These are phyloP conservation scores for Pipra filicauda DNA, from an alignment of 2,113 vertebrate genomes.

Conservation along the genomic window DNA sequence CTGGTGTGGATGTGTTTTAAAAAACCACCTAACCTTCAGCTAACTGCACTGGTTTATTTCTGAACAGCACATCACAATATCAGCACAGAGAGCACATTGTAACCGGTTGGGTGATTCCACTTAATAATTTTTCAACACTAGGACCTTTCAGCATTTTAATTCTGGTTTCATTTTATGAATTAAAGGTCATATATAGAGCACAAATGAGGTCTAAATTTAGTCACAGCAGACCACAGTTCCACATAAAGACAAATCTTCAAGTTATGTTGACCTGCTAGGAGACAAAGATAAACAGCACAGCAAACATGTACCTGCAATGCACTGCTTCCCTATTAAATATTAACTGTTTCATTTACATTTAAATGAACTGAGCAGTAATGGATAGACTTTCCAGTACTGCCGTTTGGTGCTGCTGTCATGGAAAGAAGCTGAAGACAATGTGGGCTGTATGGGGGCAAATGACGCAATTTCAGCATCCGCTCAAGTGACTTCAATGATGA, in stretches of 20 bases:
- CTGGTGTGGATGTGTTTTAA: neutral
- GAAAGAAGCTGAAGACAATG: constrained; percentile 73
- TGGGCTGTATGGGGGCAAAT: constrained; percentile 51
- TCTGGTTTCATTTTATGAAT: constrained; percentile 73
- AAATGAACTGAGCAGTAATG: constrained; percentile 78
- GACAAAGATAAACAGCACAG: constrained; percentile 75
- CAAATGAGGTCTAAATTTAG: constrained; percentile 90
- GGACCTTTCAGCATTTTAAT: constrained; percentile 64
- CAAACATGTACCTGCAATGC: constrained; percentile 74
- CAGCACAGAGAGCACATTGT: constrained; percentile 45
- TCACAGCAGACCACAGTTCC: constrained; percentile 82
- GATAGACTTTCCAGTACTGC: constrained; percentile 68
- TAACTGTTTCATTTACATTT: constrained; percentile 84
- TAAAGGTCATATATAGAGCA: constrained; percentile 87
- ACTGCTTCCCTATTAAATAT: constrained; percentile 82
- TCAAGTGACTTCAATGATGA: constrained; percentile 71
- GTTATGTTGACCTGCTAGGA: constrained; percentile 87
- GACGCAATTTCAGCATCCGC: constrained; percentile 62
- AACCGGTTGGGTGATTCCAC: constrained; percentile 56
- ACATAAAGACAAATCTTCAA: constrained; percentile 91
- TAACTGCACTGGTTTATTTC: constrained; percentile 34
- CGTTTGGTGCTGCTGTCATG: constrained; percentile 74
- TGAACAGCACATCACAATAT: constrained; percentile 53
- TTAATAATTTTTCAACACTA: constrained; percentile 59
- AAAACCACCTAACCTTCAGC: constrained; percentile 39